Conservation (phyloP, 2,113 vertebrate species). For the Trogon melanurus region DNA sequence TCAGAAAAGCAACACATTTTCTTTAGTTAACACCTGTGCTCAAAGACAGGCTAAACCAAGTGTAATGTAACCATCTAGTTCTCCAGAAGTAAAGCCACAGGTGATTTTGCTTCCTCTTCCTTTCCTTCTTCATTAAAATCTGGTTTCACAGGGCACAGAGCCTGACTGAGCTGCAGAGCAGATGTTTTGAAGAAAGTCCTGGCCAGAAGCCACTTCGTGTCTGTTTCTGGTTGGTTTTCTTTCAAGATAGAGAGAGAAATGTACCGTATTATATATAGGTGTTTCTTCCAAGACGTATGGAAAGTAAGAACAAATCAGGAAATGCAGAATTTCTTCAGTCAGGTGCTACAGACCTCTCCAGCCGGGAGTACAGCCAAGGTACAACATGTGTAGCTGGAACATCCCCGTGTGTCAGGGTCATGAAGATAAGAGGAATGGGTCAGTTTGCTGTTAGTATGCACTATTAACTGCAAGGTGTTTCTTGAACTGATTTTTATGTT, state of each 20-base stretch:
- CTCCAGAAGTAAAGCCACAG: conserved; percentile 62
- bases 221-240: conserved; percentile 12
- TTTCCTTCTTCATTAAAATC: conserved; percentile 52
- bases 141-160: conserved; percentile 32
- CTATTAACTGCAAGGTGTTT: background rate
- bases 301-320: background rate
- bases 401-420: background rate
- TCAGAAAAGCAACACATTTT: background rate
- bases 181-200: conserved; percentile 36
- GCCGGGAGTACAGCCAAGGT: background rate
- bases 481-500: background rate
- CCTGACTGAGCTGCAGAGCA: conserved; percentile 4
- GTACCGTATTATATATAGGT: background rate
- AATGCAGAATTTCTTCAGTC: background rate
- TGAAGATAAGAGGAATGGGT: background rate
- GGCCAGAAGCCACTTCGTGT: background rate
- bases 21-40: conserved; percentile 28
- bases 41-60: background rate
- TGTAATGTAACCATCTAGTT: background rate
- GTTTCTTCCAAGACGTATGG: background rate
- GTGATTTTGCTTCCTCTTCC: conserved; percentile 63
- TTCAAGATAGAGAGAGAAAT: background rate
- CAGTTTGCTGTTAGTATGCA: background rate
- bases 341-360: background rate
- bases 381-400: background rate